phyloP scores from a whole-genome alignment of 2,888 invertebrate genomes.

The Epirrhoe tristata region DNA sequence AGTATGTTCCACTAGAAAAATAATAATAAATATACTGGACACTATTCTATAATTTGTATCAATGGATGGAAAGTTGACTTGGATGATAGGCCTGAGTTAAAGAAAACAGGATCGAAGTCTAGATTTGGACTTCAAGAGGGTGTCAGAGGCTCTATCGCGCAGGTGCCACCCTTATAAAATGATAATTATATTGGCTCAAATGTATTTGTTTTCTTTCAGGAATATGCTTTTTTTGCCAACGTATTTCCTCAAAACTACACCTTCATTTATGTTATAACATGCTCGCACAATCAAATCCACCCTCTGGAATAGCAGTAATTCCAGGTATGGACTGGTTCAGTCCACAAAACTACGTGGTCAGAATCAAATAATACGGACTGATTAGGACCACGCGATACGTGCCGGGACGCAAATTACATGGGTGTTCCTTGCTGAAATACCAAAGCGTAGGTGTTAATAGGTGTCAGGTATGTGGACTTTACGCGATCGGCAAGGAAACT shows the following conservation, averaged over 20 bases:
- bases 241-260: background rate
- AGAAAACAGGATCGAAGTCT: too few species aligned
- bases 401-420: constrained; percentile 36
- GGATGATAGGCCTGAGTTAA: too few species aligned
- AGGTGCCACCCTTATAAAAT: too few species aligned
- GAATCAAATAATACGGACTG: constrained; percentile 60
- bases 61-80: too few species aligned
- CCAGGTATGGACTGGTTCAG: constrained; percentile 34
- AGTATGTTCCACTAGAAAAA: background rate
- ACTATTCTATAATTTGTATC: too few species aligned
- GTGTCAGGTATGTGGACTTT: constrained; percentile 3
- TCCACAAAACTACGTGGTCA: constrained; percentile 52
- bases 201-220: too few species aligned
- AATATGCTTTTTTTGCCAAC: background rate
- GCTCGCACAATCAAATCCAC: constrained; percentile 38
- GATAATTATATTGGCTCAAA: too few species aligned
- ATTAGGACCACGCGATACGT: constrained; percentile 52
- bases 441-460: constrained; percentile 25
- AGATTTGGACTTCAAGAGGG: too few species aligned
- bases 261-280: constrained; percentile 4
- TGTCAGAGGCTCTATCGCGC: too few species aligned
- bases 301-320: constrained; percentile 36
- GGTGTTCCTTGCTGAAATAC: constrained; percentile 15
- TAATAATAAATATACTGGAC: background rate
- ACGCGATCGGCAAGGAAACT: background rate